Evolutionary conservation across 2,797 vertebrate species (phyloP), one percentile per base, ranked within the genome.

Genomic region (Momotus momota): DNA sequence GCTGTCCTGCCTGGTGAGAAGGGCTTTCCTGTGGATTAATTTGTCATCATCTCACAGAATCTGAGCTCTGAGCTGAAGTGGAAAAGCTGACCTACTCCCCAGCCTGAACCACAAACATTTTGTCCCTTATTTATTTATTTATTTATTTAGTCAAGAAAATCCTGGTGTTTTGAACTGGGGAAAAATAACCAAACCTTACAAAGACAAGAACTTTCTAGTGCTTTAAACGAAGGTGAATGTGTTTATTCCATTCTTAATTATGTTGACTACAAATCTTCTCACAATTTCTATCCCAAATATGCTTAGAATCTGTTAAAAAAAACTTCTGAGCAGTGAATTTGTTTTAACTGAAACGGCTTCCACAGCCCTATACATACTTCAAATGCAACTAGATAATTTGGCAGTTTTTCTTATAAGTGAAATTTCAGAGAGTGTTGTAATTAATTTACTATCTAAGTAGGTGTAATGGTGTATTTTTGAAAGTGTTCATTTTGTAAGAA

Each of bases 111-210:
- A 25, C 3, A 3, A 78, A 46, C 15, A 25, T 6, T 57, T 74
- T 74, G 7, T 7, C 8, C 9, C 8, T 52, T 52, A 26, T 27
- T 27, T 0, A 14, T 35, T 52, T 52, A 26, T 27, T 27, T 0
- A 14, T 60, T 54, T 54, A 17, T 29, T 64, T 58, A 33, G 16
- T 40, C 9, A 67, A 52, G 61, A 67, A 54, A 54, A 54, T 55
- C 10, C 5, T 9, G 29, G 13, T 6, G 23, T n/a, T 81, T 74
- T 40, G 29, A 21, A 41, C 40, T 33, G 14, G 6, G 9, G 4
- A 5, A 10, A 61, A 54, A 46, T 3, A 1, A 2, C 38, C 10
- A 8, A 12, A 52, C 15, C 25, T 52, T 52, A 6, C 4, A 58
- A 33, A 54, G 20, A 9, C 10, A 27, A 31, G 14, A 55, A 60